phyloP scores from a whole-genome alignment of 2,113 vertebrate genomes.

The Patagioenas fasciata region DNA sequence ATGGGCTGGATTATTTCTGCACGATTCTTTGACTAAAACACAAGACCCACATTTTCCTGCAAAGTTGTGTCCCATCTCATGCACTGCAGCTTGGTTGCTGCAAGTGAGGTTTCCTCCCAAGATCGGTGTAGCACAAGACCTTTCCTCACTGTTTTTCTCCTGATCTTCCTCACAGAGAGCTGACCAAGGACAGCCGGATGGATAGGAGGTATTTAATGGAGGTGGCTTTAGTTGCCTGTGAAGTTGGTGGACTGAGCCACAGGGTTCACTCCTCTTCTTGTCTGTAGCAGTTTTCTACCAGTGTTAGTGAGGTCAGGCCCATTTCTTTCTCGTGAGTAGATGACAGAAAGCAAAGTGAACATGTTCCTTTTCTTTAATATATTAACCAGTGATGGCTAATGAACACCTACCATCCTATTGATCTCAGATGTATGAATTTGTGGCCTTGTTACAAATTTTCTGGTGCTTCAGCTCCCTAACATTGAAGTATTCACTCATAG shows the following conservation, averaged over 20 bases:
- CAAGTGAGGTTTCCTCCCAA: background rate
- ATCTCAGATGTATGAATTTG: slow-evolving; percentile 1
- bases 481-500: slow-evolving; percentile 23
- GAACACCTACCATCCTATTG: background rate
- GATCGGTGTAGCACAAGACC: background rate
- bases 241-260: background rate
- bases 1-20: background rate
- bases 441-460: slow-evolving; percentile 2
- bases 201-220: background rate
- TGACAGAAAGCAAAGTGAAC: background rate
- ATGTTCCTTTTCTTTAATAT: background rate
- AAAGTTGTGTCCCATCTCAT: background rate
- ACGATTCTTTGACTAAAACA: background rate
- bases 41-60: background rate
- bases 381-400: background rate
- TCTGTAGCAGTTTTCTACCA: background rate
- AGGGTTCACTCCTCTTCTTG: background rate
- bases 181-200: background rate
- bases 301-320: background rate
- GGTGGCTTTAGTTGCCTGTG: background rate
- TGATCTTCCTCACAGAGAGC: background rate
- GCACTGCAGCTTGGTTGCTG: background rate
- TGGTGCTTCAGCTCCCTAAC: slow-evolving; percentile 14
- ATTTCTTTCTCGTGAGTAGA: background rate
- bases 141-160: background rate